phyloP scores from a whole-genome alignment of 2,797 vertebrate genomes.

The Chiloscyllium punctatum region DNA sequence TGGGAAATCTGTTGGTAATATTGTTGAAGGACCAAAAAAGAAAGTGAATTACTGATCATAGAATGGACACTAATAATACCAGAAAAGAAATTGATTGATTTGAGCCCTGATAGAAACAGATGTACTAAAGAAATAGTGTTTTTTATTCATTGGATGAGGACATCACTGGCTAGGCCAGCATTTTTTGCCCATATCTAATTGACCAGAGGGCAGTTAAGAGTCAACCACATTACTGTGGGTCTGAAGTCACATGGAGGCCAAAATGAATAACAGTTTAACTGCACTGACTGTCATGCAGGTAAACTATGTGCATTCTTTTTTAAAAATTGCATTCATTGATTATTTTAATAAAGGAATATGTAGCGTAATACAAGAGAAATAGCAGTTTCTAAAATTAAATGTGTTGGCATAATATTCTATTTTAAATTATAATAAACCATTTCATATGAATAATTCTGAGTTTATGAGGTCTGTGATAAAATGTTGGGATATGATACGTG shows the following conservation, averaged over 20 bases:
- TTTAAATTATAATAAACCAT: not conserved
- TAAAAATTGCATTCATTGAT: not conserved
- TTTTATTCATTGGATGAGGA: too few relatives aligned
- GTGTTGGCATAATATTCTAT: conserved; percentile 3
- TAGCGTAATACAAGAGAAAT: not conserved
- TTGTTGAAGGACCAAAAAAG: not conserved
- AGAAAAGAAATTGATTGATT: not conserved
- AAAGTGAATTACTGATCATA: not conserved
- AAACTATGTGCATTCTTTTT: not conserved
- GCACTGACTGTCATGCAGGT: not conserved
- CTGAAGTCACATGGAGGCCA: too few relatives aligned
- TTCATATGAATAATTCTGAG: conserved; percentile 1
- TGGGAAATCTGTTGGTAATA: not conserved
- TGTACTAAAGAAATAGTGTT: not conserved
- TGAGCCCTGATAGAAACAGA: not conserved
- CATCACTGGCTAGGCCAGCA: too few relatives aligned
- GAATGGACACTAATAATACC: not conserved
- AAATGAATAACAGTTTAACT: not conserved
- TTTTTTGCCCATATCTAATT: too few relatives aligned
- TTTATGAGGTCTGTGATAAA: not conserved
- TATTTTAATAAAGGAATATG: not conserved
- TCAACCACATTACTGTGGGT: too few relatives aligned
- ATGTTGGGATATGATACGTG: not conserved
- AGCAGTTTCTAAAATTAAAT: conserved; percentile 24
- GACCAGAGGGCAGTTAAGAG: too few relatives aligned